Conservation (phyloP, 2,797 vertebrate species). For the Darevskia mixta region DNA sequence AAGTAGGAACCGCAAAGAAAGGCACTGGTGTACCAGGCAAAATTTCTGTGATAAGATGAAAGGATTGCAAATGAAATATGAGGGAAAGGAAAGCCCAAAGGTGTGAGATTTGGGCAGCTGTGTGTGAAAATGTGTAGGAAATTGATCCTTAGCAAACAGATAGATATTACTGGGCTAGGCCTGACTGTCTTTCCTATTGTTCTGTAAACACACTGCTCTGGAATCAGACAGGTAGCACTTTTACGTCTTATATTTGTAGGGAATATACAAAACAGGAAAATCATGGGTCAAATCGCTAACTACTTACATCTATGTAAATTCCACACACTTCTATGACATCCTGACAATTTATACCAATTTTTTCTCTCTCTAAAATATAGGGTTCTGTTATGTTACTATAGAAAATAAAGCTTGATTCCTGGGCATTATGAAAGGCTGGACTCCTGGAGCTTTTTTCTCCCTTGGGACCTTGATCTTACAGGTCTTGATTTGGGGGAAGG, state of each 20-base stretch:
- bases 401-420: not conserved
- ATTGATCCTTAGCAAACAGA: not conserved
- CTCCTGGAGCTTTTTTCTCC: accelerated
- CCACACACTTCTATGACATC: not conserved
- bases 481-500: not conserved
- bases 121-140: not conserved
- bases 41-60: not conserved
- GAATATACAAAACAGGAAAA: too few species aligned
- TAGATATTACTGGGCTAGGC: not conserved
- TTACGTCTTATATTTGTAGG: not conserved
- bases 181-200: not conserved
- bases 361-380: not conserved
- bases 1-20: not conserved
- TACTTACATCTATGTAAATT: constrained; percentile 12
- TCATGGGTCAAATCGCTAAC: constrained; percentile 24
- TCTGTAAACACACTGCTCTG: not conserved
- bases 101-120: not conserved
- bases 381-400: not conserved
- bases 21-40: not conserved
- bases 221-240: not conserved
- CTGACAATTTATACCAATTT: constrained; percentile 17
- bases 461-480: constrained; percentile 29
- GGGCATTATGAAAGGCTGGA: not conserved
- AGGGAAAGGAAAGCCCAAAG: not conserved
- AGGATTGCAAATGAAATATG: not conserved